Evolutionary conservation across 1,140 invertebrate species (phyloP), one percentile per base, ranked within the genome.

Genomic region (Patella vulgata): DNA sequence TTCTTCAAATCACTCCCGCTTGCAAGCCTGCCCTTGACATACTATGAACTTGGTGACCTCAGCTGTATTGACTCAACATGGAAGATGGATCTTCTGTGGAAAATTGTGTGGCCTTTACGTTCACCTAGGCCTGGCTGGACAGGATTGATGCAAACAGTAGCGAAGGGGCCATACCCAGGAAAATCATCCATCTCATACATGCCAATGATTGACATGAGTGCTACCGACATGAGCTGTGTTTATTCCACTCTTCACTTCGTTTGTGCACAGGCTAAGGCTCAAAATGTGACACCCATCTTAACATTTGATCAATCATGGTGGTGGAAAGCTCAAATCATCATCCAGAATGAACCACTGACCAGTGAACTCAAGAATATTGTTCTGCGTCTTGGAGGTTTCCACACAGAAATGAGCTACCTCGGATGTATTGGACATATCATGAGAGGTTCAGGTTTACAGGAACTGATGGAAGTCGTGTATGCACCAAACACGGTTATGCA

Each of bases 191-290:
- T 73, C 19, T 57, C 46, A 3, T 70, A 75, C 47, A 43, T 76
- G 33, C 74, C 69, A 21, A 75, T 78, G 54, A 71, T 78, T 43
- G 75, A 78, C 56, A 43, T 78, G 56, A 63, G 68, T 59, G 68
- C 72, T 44, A 67, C 47, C 36, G 70, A 78, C 66, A 58, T 63
- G 30, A 55, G 66, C 33, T 81, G 75, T 46, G 70, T 71, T 12
- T 71, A 63, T 30, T 77, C 75, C 11, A 77, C 68, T 9, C 47
- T 80, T 19, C 28, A 52, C n/a, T 79, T 75, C 40, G 61, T 80
- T 46, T 54, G 51, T 30, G 21, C 42, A 21, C 40, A 75, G n/a
- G 53, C 66, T 36, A 30, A 43, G 58, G 57, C 46, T 19, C 59
- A 68, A 30, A 40, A 28, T n/a, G 42, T 30, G 1, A 70, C 65